These are phyloP conservation scores for Luffia ferchaultella DNA, from an alignment of 2,888 invertebrate genomes.

Conservation along the genomic window DNA sequence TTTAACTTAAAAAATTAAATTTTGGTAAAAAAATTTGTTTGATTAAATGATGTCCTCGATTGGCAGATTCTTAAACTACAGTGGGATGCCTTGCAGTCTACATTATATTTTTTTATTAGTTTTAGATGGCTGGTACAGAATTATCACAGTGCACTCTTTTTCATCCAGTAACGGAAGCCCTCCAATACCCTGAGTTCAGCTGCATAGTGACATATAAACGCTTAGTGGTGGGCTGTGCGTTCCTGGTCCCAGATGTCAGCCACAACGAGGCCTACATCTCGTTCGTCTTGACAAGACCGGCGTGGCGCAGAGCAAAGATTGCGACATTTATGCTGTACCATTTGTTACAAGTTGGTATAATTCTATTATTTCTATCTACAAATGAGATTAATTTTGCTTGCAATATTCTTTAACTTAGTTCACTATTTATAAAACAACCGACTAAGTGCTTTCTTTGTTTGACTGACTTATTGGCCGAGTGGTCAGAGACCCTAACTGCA, in stretches of 20 bases:
- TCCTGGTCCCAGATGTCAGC: slow-evolving; percentile 84
- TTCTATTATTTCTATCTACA: slow-evolving; percentile 12
- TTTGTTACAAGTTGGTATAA: slow-evolving; percentile 75
- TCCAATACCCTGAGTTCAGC: slow-evolving; percentile 93
- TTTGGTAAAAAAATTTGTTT: too few species aligned
- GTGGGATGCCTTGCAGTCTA: too few species aligned
- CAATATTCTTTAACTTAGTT: background rate
- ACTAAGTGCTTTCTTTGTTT: too few species aligned
- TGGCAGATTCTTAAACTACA: too few species aligned
- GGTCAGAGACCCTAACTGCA: too few species aligned
- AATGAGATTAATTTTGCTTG: background rate
- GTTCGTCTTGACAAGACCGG: slow-evolving; percentile 87
- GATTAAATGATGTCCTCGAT: too few species aligned
- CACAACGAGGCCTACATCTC: slow-evolving; percentile 88
- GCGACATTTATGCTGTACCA: slow-evolving; percentile 93
- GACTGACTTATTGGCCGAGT: too few species aligned
- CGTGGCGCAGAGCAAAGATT: slow-evolving; percentile 85
- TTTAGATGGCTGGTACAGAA: too few species aligned
- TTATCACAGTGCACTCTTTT: too few species aligned
- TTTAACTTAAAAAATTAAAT: too few species aligned
- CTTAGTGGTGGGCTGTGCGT: slow-evolving; percentile 88
- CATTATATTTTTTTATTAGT: too few species aligned
- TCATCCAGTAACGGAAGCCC: slow-evolving; percentile 88
- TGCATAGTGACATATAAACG: slow-evolving; percentile 86
- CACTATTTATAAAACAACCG: background rate